Evolutionary conservation across 2,113 vertebrate genomes (phyloP).

Genomic region (Falco punctatus): DNA sequence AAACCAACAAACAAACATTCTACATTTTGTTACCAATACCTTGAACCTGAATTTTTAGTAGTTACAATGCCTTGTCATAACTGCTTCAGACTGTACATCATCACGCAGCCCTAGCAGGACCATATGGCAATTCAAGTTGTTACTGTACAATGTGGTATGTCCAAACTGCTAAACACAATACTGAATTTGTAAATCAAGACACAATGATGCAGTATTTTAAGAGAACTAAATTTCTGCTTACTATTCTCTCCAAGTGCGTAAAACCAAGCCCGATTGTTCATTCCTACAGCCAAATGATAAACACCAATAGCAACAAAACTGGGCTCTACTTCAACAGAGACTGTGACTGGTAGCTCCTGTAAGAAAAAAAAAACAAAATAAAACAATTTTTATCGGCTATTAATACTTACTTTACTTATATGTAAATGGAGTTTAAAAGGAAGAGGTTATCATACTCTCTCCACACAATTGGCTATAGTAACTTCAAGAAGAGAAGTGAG

Average conservation of each 20-base stretch:
- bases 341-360: conserved; percentile 85
- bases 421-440: conserved; percentile 6
- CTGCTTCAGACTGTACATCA: not conserved
- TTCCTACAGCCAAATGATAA: conserved; percentile 92
- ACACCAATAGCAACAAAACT: conserved; percentile 92
- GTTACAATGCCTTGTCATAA: not conserved
- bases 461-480: conserved; percentile 89
- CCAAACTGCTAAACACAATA: not conserved
- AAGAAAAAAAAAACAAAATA: not conserved
- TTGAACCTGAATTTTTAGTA: not conserved
- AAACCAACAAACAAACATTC: not conserved
- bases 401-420: not conserved
- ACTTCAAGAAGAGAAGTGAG: conserved; percentile 97
- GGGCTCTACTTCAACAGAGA: conserved; percentile 94
- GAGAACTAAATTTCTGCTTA: conserved; percentile 62
- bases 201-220: not conserved
- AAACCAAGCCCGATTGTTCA: conserved; percentile 99
- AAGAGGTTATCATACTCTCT: conserved; percentile 82
- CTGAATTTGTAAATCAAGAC: not conserved
- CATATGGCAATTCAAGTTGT: not conserved
- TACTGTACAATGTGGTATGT: not conserved
- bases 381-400: not conserved
- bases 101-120: not conserved
- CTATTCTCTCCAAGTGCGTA: conserved; percentile 87
- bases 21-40: not conserved